phyloP scores from a whole-genome alignment of 2,797 vertebrate species.

The Sebastes vulpes region DNA sequence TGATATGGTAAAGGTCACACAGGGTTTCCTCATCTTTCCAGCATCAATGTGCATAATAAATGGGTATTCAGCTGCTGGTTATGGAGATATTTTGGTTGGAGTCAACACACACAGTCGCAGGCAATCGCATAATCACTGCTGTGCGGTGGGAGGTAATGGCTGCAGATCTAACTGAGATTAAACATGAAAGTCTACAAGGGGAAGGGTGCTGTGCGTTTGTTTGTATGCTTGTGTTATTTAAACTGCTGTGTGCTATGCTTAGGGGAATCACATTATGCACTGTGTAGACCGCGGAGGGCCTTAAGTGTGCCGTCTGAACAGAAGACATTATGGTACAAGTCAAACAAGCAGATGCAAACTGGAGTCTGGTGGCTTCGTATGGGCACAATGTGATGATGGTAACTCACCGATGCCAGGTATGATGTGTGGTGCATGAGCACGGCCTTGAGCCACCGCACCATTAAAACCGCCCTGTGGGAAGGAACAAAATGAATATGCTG shows the following conservation, averaged over 20 bases:
- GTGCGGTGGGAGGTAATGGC: not conserved
- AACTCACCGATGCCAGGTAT: constrained; percentile 95
- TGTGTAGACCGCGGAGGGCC: too few species aligned
- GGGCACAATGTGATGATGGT: not conserved
- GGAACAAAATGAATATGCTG: not conserved
- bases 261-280: not conserved
- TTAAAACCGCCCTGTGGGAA: constrained; percentile 89
- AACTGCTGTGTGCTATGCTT: not conserved
- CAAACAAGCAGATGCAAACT: not conserved
- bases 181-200: not conserved
- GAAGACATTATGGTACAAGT: not conserved
- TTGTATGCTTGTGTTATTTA: not conserved
- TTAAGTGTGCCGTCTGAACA: not conserved
- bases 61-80: not conserved
- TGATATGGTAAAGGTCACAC: not conserved
- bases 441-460: constrained; percentile 96
- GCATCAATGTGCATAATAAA: not conserved
- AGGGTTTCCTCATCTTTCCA: not conserved
- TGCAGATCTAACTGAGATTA: not conserved
- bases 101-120: not conserved
- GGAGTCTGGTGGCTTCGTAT: not conserved
- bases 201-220: not conserved
- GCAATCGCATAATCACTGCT: not conserved
- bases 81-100: not conserved
- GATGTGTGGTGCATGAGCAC: constrained; percentile 94